These are phyloP conservation scores for Erebia ligea DNA, from an alignment of 2,888 invertebrate species.

Conservation along the genomic window DNA sequence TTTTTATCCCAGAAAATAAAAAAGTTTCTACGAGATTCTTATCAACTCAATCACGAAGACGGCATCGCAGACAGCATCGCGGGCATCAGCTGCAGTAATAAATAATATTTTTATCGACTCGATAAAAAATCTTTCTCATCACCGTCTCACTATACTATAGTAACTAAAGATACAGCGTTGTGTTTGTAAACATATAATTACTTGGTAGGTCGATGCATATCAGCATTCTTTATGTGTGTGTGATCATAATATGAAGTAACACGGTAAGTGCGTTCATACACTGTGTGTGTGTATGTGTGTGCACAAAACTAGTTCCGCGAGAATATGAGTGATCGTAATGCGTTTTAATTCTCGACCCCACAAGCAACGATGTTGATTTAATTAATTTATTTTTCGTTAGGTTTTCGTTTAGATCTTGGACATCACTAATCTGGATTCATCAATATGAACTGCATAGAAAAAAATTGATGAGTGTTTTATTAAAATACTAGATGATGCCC, in stretches of 20 bases:
- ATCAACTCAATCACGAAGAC: too few species aligned
- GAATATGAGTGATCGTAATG: slow-evolving; percentile 66
- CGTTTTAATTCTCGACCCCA: slow-evolving; percentile 60
- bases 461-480: too few species aligned
- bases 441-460: too few species aligned
- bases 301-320: slow-evolving; percentile 66
- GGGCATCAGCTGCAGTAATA: background rate
- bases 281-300: slow-evolving; percentile 46
- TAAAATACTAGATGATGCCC: too few species aligned
- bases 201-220: slow-evolving; percentile 81
- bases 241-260: slow-evolving; percentile 39
- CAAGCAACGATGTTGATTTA: slow-evolving; percentile 55
- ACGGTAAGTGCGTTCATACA: slow-evolving; percentile 42
- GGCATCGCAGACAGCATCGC: too few species aligned
- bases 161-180: slow-evolving; percentile 56
- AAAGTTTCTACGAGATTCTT: too few species aligned
- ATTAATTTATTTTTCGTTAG: slow-evolving; percentile 60
- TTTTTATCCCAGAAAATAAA: too few species aligned
- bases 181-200: slow-evolving; percentile 83
- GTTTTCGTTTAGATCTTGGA: slow-evolving; percentile 28
- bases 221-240: slow-evolving; percentile 55
- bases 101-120: background rate
- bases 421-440: slow-evolving; percentile 1
- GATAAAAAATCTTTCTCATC: slow-evolving; percentile 46
- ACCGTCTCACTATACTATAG: slow-evolving; percentile 54